These are phyloP conservation scores for Conus canariensis DNA, from an alignment of 2,888 invertebrate genomes.

Conservation along the genomic window DNA sequence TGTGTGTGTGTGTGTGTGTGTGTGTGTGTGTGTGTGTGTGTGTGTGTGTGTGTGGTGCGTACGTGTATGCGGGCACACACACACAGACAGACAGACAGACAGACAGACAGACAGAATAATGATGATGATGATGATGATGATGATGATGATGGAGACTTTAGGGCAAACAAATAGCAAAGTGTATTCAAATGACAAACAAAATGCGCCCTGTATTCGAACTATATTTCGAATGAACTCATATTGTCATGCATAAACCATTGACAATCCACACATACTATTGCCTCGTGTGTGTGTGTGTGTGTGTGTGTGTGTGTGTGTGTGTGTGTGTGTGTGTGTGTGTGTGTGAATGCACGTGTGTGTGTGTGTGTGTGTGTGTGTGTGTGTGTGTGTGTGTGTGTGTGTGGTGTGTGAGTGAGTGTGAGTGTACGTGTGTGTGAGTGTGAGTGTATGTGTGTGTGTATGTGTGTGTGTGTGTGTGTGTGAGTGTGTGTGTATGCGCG, in stretches of 20 bases:
- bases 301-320: constrained; percentile 27
- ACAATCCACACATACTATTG: too few relatives aligned
- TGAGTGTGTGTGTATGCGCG: not conserved
- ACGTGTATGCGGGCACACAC: not conserved
- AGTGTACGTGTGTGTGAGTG: not conserved
- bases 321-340: constrained; percentile 35
- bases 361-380: not conserved
- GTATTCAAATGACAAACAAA: too few relatives aligned
- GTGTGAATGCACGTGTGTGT: not conserved
- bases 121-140: too few relatives aligned
- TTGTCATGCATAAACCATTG: too few relatives aligned
- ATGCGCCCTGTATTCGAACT: too few relatives aligned
- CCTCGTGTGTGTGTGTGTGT: constrained; percentile 24
- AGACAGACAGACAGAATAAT: too few relatives aligned
- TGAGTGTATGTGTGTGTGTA: not conserved
- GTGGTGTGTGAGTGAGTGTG: not conserved
- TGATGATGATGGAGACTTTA: too few relatives aligned
- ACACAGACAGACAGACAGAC: too few relatives aligned
- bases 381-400: not conserved
- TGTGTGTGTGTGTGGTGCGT: not conserved
- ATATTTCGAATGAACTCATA: too few relatives aligned
- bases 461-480: not conserved
- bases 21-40: too few relatives aligned
- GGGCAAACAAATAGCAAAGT: too few relatives aligned
- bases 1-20: too few relatives aligned